Base-by-base conservation (phyloP, 35 echinoderm and acorn worm species). In the Heliocidaris erythrogramma region DNA sequence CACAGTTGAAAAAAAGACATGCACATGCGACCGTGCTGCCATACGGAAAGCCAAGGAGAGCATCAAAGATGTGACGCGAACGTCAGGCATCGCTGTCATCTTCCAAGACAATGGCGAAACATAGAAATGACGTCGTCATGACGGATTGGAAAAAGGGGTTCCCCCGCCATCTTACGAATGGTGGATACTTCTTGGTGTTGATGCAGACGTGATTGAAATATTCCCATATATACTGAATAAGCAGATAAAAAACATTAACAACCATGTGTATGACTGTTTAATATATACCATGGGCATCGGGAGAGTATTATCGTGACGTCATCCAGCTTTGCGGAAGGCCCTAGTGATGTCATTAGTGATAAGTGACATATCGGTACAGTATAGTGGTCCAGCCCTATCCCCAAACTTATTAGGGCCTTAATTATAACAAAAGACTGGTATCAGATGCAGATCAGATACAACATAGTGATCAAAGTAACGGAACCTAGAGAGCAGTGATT, bases 51-150 rank as follows among this genome's bases (percentile, higher is more conserved):
- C 18, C 12, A 89, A 89, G 87, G 24, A 89, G 87, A 89, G 87
- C 87, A 89, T 89, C 87, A 32, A 48, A 47, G 87, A 89, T 30
- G 87, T 42, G 31, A 89, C 87, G 32, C 87, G 87, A 48, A 89
- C 87, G 5, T 32, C 87, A 7, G 87, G 87, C 31, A 89, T 89
- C 31, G 87, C 87, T 48, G 87, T 89, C 30, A 48, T 89, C 12
- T 89, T 89, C 87, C 31, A 89, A 48, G 87, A 89, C 87, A 89
- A 89, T 30, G 47, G 30, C 7, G 65, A 78, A 78, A n/a, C 65
- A 6, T 78, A 78, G 27, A 21, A 78, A 78, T 78, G 65, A n/a
- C 65, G 18, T 78, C 65, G n/a, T 78, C 65, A 24, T n/a, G 65
- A 78, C 65, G n/a, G n/a, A n/a, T n/a, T n/a, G n/a, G n/a, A n/a